Base-by-base conservation (phyloP, 2,797 vertebrate genomes). In the Microctenopoma steveboyesi region DNA sequence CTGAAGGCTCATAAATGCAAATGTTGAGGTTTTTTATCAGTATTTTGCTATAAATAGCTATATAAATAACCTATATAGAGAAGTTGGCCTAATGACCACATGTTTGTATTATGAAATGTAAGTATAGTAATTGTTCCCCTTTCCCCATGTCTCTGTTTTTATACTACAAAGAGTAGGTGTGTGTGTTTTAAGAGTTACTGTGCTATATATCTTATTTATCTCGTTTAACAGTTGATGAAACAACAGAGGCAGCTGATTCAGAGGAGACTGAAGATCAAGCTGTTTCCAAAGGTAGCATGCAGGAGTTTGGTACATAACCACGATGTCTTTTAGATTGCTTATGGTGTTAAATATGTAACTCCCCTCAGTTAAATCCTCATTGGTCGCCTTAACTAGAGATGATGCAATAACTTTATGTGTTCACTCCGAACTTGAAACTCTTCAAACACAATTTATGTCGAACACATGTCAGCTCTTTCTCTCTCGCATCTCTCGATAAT, bases 281-380 rank as follows among this genome's bases (percentile, higher is more conserved):
- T 0, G 75, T 50, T 63, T 10, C 78, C 13, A 92, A 87, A 91
- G 95, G 95, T 96, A 90, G 48, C 2, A 8, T 28, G 7, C 2
- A 25, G 7, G 18, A 3, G 7, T 54, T 72, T 0, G 0, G 0
- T 3, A 9, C 4, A 28, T 39, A 3, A 27, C 12, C 2, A 15
- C 4, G 7, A 18, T 13, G 49, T 27, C 16, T 40, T 50, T 10
- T 33, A 55, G 33, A 27, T 42, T 22, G 14, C 57, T 40, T 0
- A 3, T 28, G 8, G 10, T 25, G 22, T 65, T 15, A 55, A 45
- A 28, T 5, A 22, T 22, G 22, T 22, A 22, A 22, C 22, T 22
- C 22, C 22, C 22, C 22, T 22, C 22, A 22, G 22, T 22, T 22
- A 22, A 22, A 22, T 22, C 22, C 22, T 22, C 22, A 22, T 22